Evolutionary conservation across 92 coral and sea anemone species (phyloP), one percentile per base, ranked within the genome.

Genomic region (Chrysogorgia sp.): DNA sequence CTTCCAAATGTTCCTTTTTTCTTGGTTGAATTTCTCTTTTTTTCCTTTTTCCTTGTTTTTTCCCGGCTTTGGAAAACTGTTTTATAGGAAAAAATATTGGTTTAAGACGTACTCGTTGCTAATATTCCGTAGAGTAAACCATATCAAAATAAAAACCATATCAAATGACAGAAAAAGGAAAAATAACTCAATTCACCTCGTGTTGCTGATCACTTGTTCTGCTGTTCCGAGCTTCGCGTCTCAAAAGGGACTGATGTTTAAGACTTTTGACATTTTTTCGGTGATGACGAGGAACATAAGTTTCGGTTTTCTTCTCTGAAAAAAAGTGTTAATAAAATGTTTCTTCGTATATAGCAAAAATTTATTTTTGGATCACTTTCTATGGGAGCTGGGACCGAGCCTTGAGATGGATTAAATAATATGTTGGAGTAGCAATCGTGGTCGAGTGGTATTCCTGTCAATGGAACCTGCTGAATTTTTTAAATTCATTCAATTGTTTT

Each of bases 241-340:
- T 53, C 14, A 72, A 26, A n/a, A 72, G 59, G 23, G 64, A 48
- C 59, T 72, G 79, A 40, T 72, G 63, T 20, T 65, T 53, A 28
- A 72, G 35, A 34, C 65, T 72, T 53, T 28, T 58, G 48, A 72
- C 79, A 55, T 72, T 72, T 72, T 49, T 33, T 26, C 65, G 79
- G 34, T 72, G 79, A 37, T 72, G 65, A 9, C 79, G 79, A 14
- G 79, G 79, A 56, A 72, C 25, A 53, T 13, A 26, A 7, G 79
- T 35, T 52, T 55, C 79, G 10, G 31, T 28, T 72, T 56, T 72
- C 32, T 49, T 53, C 32, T 72, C 63, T 72, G 26, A 12, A 32
- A 19, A 56, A 57, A 43, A 9, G 17, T 43, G 5, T 30, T 23
- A 57, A 57, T 29, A 82, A 22, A 89, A 86, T 23, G 34, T 86